Conservation (phyloP, 2,113 vertebrate genomes). For the Paratilapia polleni region DNA sequence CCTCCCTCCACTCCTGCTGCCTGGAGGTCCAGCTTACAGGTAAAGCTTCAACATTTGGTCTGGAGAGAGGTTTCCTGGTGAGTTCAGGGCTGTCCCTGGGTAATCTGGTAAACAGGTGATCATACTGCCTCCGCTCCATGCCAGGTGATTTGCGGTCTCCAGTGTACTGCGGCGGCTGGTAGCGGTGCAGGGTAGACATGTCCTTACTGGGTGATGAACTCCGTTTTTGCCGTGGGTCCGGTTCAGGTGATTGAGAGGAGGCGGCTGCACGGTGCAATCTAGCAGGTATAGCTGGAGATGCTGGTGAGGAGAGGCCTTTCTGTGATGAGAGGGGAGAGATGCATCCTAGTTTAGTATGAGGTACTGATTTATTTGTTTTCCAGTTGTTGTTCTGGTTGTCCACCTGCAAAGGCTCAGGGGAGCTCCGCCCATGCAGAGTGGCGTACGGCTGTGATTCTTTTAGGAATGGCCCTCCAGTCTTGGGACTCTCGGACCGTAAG, state of each 20-base stretch:
- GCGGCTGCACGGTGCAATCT: constrained; percentile 22
- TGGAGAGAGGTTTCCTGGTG: constrained; percentile 17
- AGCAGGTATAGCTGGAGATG: constrained; percentile 37
- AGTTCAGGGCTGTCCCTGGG: constrained; percentile 45
- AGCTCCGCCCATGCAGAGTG: constrained; percentile 9
- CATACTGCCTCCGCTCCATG: constrained; percentile 19
- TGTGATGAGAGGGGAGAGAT: constrained; percentile 32
- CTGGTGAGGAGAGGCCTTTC: constrained; percentile 39
- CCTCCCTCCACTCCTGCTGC: constrained; percentile 44
- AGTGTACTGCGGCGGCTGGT: constrained; percentile 55
- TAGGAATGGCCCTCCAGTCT: not conserved
- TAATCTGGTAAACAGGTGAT: constrained; percentile 25
- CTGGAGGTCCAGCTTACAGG: constrained; percentile 55
- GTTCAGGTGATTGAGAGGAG: constrained; percentile 50
- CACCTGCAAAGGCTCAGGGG: constrained; percentile 9
- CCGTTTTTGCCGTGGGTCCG: constrained; percentile 45
- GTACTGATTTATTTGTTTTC: constrained; percentile 28
- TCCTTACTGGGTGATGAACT: constrained; percentile 2
- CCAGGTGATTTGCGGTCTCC: constrained; percentile 27
- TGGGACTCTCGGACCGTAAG: constrained; percentile 57
- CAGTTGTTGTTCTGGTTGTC: constrained; percentile 24
- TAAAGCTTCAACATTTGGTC: constrained; percentile 15
- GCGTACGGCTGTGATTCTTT: constrained; percentile 46
- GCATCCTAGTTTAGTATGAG: constrained; percentile 38
- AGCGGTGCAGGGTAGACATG: constrained; percentile 46